Percentiles rank a stretch among this genome's conserved stretches.
Conservation (phyloP, 2,888 invertebrate genomes). For the Griposia aprilina region DNA sequence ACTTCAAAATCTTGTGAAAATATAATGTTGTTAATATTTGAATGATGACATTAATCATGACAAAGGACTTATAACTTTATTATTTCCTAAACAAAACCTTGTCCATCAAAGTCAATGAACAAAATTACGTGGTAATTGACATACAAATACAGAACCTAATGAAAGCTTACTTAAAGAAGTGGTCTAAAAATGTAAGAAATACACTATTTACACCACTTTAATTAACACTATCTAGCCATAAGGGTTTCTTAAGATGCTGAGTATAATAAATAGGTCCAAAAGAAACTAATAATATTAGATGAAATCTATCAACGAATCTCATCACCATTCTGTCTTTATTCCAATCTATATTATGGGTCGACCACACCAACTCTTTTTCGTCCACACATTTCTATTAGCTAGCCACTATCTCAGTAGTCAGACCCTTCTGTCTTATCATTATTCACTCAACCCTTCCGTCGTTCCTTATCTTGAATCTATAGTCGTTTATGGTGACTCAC, state of each 20-base stretch:
- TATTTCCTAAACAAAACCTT: slow-evolving; percentile 27
- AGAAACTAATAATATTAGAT: neutral
- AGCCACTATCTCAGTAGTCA: neutral
- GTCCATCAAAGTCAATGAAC: slow-evolving; percentile 37
- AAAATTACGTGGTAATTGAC: slow-evolving; percentile 27
- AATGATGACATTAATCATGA: slow-evolving; percentile 20
- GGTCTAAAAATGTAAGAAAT: slow-evolving; percentile 14
- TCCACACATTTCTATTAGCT: neutral
- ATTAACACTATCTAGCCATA: neutral
- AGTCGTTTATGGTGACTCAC: neutral
- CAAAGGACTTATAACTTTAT: slow-evolving; percentile 33
- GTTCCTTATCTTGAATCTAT: neutral
- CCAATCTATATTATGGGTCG: neutral
- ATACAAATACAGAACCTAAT: neutral
- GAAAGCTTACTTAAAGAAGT: slow-evolving; percentile 26
- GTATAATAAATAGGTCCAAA: too few relatives aligned
- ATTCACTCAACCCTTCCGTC: neutral
- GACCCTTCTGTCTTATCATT: neutral
- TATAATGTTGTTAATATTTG: neutral
- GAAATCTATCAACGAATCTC: neutral
- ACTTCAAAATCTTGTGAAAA: neutral
- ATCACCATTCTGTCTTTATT: too few relatives aligned
- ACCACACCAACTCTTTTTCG: neutral
- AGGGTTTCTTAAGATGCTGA: neutral
- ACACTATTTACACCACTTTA: too few relatives aligned